A percentile compares a stretch with the other conserved stretches of the same genome.
Conservation (phyloP, 2,113 vertebrate species). For the Patagioenas fasciata region DNA sequence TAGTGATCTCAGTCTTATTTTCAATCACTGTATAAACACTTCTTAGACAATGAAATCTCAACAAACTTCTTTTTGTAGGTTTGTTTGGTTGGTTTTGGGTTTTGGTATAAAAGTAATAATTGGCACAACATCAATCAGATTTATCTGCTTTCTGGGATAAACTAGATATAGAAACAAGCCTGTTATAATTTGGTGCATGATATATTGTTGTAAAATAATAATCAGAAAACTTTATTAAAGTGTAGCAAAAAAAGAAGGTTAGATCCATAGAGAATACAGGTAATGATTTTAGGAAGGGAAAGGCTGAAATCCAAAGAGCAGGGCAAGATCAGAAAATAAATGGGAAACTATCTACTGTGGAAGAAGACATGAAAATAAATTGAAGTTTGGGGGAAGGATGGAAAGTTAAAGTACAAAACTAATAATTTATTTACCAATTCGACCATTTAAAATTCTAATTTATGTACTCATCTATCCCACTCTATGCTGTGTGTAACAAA, state of each 20-base stretch:
- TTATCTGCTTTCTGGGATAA: neutral
- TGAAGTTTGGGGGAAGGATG: constrained; percentile 17
- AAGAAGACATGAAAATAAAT: constrained; percentile 38
- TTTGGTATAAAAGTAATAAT: neutral
- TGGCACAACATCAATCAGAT: rapidly evolving
- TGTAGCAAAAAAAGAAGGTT: neutral
- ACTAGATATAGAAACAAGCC: neutral
- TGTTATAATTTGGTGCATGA: neutral
- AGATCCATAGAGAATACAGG: neutral
- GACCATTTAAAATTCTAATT: constrained; percentile 30
- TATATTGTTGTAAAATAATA: neutral
- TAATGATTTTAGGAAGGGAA: neutral
- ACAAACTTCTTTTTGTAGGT: rapidly evolving
- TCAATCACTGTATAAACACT: neutral
- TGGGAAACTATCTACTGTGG: neutral
- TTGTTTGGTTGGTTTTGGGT: neutral
- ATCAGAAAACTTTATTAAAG: neutral
- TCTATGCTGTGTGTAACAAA: neutral
- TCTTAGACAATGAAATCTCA: neutral
- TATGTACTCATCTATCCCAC: neutral
- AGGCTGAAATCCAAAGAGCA: neutral
- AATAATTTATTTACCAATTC: constrained; percentile 46
- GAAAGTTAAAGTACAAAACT: neutral
- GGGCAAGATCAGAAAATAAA: neutral
- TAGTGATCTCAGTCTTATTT: neutral